Conservation (phyloP, 2,113 vertebrate genomes). For the Sceloporus undulatus region DNA sequence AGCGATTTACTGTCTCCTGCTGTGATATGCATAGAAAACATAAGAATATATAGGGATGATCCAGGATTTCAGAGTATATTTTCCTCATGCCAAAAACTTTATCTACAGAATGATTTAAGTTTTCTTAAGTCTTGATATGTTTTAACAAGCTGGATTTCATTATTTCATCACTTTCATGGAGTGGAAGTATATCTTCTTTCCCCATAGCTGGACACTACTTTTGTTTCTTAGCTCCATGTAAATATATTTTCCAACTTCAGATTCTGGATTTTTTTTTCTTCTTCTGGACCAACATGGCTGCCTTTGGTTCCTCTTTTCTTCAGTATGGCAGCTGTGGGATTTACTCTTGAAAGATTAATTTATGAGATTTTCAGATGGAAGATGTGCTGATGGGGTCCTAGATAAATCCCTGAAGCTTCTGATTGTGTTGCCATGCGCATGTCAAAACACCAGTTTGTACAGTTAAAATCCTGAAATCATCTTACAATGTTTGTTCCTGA, state of each 20-base stretch:
- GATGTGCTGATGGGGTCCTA: too few relatives aligned
- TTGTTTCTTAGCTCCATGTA: background rate
- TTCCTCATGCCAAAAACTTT: conserved; percentile 27
- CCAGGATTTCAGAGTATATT: conserved; percentile 27
- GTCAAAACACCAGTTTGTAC: too few relatives aligned
- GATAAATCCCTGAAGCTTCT: too few relatives aligned
- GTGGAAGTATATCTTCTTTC: background rate
- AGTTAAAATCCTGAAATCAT: too few relatives aligned
- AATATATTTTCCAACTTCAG: background rate
- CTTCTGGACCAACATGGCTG: too few relatives aligned
- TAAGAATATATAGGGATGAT: conserved; percentile 31
- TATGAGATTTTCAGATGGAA: too few relatives aligned
- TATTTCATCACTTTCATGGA: background rate
- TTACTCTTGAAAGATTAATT: too few relatives aligned
- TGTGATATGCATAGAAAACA: conserved; percentile 47
- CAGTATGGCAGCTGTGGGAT: too few relatives aligned
- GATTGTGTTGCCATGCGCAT: too few relatives aligned
- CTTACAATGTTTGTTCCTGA: too few relatives aligned
- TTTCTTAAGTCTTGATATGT: conserved; percentile 18
- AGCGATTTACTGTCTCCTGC: conserved; percentile 55
- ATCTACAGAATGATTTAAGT: conserved; percentile 35
- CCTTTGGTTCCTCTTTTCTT: too few relatives aligned
- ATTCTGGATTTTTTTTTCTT: background rate
- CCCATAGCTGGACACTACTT: background rate
- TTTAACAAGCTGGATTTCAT: conserved; percentile 47